phyloP scores from a whole-genome alignment of 2,797 vertebrate species.

The Ispidina picta region DNA sequence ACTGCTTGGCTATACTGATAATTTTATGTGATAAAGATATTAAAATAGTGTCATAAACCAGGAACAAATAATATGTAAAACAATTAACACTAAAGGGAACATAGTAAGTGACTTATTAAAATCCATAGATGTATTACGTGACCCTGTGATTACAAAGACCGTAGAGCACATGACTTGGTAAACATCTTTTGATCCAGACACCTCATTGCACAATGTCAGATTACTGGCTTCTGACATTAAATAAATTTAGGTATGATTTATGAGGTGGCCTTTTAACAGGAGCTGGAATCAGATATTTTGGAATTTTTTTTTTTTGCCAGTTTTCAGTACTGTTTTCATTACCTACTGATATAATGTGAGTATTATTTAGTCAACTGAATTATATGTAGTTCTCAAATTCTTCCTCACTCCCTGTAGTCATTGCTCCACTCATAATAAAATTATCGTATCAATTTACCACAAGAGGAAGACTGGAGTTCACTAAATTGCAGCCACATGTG shows the following conservation, averaged over 20 bases:
- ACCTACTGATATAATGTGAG: slow-evolving; percentile 69
- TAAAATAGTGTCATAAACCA: slow-evolving; percentile 67
- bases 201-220: slow-evolving; percentile 69
- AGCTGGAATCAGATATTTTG: slow-evolving; percentile 63
- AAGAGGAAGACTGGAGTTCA: slow-evolving; percentile 80
- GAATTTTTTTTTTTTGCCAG: not conserved
- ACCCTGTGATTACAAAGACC: slow-evolving; percentile 80
- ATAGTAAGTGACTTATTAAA: slow-evolving; percentile 92
- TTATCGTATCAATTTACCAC: slow-evolving; percentile 82
- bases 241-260: slow-evolving; percentile 80
- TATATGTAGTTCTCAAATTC: slow-evolving; percentile 73
- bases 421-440: slow-evolving; percentile 81
- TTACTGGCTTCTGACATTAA: slow-evolving; percentile 74
- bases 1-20: slow-evolving; percentile 9
- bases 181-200: slow-evolving; percentile 80
- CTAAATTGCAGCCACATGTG: slow-evolving; percentile 82
- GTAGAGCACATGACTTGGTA: slow-evolving; percentile 77
- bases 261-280: slow-evolving; percentile 76
- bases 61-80: slow-evolving; percentile 78
- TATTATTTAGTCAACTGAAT: slow-evolving; percentile 81
- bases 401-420: slow-evolving; percentile 76
- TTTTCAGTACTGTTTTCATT: slow-evolving; percentile 75
- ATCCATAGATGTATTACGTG: slow-evolving; percentile 82
- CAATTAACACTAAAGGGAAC: slow-evolving; percentile 86
- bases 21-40: slow-evolving; percentile 64